Conservation (phyloP, 2,113 vertebrate species). For the Callaeas wilsoni region DNA sequence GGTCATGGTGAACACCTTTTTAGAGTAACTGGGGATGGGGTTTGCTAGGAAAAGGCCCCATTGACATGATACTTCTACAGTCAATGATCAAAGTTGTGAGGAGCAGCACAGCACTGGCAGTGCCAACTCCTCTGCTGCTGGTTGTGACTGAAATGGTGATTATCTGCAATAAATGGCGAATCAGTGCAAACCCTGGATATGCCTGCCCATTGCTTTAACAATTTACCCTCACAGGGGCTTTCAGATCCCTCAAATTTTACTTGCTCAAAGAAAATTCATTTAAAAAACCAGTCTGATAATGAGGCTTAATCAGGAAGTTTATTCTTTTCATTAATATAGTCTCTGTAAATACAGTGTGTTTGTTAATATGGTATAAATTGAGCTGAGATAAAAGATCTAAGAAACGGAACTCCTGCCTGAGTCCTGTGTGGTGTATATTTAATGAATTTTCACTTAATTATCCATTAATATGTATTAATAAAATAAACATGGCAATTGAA, state of each 20-base stretch:
- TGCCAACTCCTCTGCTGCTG: neutral
- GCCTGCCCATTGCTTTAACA: neutral
- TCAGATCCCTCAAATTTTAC: neutral
- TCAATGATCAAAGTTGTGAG: neutral
- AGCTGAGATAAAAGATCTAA: neutral
- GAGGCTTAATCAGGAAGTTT: neutral
- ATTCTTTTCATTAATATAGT: neutral
- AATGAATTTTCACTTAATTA: constrained; percentile 36
- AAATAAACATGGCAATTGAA: neutral
- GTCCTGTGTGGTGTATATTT: neutral
- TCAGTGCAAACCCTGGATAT: neutral
- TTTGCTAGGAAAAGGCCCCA: neutral
- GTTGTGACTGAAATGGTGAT: neutral
- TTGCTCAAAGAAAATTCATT: neutral
- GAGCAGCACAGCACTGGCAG: neutral
- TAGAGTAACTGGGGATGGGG: neutral
- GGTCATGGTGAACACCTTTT: neutral
- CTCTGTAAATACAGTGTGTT: neutral
- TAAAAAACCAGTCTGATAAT: accelerated
- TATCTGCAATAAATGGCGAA: neutral
- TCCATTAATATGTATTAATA: neutral
- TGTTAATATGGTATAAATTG: neutral
- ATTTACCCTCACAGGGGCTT: neutral
- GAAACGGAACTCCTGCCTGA: neutral
- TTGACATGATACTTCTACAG: neutral